Conservation (phyloP, 2,113 vertebrate species). For the Centropristis striata region DNA sequence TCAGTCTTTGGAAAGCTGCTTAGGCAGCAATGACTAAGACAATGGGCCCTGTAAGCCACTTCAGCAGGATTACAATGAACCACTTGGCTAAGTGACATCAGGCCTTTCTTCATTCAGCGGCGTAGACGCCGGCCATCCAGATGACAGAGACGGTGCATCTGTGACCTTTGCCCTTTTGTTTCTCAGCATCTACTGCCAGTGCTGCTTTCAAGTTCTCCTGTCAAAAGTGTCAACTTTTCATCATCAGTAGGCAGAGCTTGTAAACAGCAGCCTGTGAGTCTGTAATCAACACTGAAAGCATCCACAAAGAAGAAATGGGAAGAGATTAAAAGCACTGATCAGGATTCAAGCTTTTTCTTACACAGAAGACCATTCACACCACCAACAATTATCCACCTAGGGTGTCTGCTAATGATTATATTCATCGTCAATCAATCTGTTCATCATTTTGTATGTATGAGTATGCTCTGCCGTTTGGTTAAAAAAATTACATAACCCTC, state of each 20-base stretch:
- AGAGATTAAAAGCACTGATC: background rate
- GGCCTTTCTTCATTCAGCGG: slow-evolving; percentile 40
- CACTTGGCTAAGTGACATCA: slow-evolving; percentile 56
- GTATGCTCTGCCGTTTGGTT: too few relatives aligned
- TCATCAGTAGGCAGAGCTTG: background rate
- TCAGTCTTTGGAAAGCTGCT: slow-evolving; percentile 68
- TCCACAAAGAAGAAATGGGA: background rate
- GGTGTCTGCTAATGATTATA: background rate
- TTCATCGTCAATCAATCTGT: background rate
- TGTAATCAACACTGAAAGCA: background rate
- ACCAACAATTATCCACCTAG: background rate
- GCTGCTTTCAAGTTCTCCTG: slow-evolving; percentile 9
- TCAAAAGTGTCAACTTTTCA: slow-evolving; percentile 8
- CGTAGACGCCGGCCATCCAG: slow-evolving; percentile 31
- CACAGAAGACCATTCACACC: background rate
- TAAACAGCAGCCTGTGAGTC: background rate
- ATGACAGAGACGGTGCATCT: slow-evolving; percentile 33
- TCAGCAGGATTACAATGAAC: slow-evolving; percentile 68
- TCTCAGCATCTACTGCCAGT: background rate
- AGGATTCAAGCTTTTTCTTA: background rate
- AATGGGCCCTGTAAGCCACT: slow-evolving; percentile 67
- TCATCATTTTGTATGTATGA: background rate
- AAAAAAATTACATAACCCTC: too few relatives aligned
- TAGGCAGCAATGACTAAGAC: slow-evolving; percentile 68
- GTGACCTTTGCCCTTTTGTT: slow-evolving; percentile 56